Base-by-base conservation (phyloP, 2,113 vertebrate genomes). In the Pionites leucogaster region DNA sequence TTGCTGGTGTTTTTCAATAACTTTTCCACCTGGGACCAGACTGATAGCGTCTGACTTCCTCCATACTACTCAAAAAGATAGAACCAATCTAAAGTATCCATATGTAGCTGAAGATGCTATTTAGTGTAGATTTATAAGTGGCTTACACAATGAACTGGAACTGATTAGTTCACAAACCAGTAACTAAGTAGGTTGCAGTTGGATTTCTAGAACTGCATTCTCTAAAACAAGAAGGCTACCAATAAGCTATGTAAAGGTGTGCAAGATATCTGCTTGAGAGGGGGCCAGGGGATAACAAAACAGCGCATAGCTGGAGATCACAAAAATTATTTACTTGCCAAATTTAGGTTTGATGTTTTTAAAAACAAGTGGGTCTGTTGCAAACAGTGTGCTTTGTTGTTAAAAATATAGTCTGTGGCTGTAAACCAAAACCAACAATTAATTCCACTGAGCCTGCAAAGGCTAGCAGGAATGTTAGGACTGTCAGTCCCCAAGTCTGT, bases 381-480 rank as follows among this genome's bases (percentile, higher is more conserved):
- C 27, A 78, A 82, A 46, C 8, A 10, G 2, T 35, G 10, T 64
- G 6, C 11, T 69, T 7, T 64, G 22, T 17, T 77, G 47, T 60
- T 33, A 70, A 86, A 96, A 78, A 46, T 50, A 24, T 5, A 28
- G 5, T 57, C 49, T 49, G 15, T 69, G 57, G 18, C 35, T 42
- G 24, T 70, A 52, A 81, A 93, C 33, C 9, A 85, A 90, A 65
- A 17, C 8, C 6, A 55, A 29, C 27, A 37, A 15, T 68, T 50
- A 77, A 59, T 71, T 82, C 31, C 2, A 3, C 47, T 86, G 19
- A 20, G 31, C 12, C 9, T 18, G 23, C 18, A 50, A 25, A 62
- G 11, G 6, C 24, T 68, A 4, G 23, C 12, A 67, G 65, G 41
- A 76, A 11, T 22, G 28, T 6, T 16, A 4, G 6, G 1, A 0